Percentiles rank a stretch among this genome's conserved stretches.
Evolutionary conservation across 2,113 vertebrate genomes (phyloP).

Genomic region (Camelus dromedarius): DNA sequence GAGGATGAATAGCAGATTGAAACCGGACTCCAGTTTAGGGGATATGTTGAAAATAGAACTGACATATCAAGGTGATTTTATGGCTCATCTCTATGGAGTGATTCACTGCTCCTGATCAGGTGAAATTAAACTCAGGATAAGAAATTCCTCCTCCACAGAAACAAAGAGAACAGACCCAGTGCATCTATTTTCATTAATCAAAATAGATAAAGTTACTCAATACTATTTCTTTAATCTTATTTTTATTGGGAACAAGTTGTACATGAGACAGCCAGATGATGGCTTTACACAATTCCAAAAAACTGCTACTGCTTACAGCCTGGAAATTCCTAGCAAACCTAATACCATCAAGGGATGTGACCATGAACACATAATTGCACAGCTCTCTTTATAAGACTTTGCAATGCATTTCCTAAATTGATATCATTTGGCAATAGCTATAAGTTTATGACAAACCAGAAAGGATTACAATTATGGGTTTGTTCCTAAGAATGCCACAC

Average conservation of each 20-base stretch:
- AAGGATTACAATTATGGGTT: background rate
- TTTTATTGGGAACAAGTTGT: constrained; percentile 35
- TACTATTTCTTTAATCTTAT: constrained; percentile 20
- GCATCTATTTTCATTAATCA: background rate
- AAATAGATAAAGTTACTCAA: background rate
- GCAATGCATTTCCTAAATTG: constrained; percentile 72
- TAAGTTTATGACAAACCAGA: constrained; percentile 59
- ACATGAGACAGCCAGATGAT: background rate
- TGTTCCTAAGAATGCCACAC: constrained; percentile 61
- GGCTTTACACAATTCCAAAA: constrained; percentile 58
- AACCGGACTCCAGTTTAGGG: background rate
- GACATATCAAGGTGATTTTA: background rate
- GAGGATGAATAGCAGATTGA: background rate
- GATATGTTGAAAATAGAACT: background rate
- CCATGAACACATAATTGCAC: constrained; percentile 54
- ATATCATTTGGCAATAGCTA: constrained; percentile 65
- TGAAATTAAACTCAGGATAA: constrained; percentile 5
- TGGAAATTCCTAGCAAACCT: constrained; percentile 72
- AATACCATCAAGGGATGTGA: constrained; percentile 55
- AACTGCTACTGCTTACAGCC: background rate
- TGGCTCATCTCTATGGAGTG: background rate
- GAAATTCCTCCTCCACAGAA: background rate
- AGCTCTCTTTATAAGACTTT: constrained; percentile 15
- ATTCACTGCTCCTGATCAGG: background rate
- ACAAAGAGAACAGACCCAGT: background rate